Base-by-base conservation (phyloP, 2,113 vertebrate genomes). In the Paedocypris sp. region DNA sequence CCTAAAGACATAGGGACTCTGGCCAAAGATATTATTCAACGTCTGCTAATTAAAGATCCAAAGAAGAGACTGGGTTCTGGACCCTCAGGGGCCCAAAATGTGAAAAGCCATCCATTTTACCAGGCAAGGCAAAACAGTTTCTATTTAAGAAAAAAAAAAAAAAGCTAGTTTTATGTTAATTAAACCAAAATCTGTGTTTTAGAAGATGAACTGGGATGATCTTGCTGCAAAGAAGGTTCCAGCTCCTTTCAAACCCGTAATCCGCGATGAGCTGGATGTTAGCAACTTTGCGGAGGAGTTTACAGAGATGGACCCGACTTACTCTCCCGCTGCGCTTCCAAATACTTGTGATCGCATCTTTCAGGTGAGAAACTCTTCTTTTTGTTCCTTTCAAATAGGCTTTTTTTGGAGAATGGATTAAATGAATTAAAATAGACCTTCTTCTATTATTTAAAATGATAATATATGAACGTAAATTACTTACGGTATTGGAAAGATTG, bases 211-310 rank as follows among this genome's bases (percentile, higher is more conserved):
- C 68, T 98, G 95, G 95, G 89, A 93, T 65, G 91, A 98, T 74
- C 78, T 98, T 79, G 91, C 91, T 23, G 91, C 90, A 26, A 97
- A 97, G 77, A 94, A 87, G 80, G 85, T 98, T 10, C 68, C 88
- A 0, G 90, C 94, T 13, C 94, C 92, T 0, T 96, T 98, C 82
- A 96, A 93, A 72, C 95, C 95, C 0, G 90, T 96, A 58, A 97
- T 98, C 58, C 88, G 92, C 52, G 91, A 97, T 18, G 95, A 96
- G 46, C 68, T 97, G 67, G 95, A 98, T 22, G 95, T 98, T 72
- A 92, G 95, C 66, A 98, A 98, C 77, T 98, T 98, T 75, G 91
- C 95, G 0, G 94, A 97, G 2, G 93, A 97, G 72, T 98, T 98
- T 84, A 98, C 95, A 3, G 95, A 97, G 71, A 97, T 98, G 95